Conservation (phyloP, 2,888 invertebrate species). For the Matsumyia berberina region DNA sequence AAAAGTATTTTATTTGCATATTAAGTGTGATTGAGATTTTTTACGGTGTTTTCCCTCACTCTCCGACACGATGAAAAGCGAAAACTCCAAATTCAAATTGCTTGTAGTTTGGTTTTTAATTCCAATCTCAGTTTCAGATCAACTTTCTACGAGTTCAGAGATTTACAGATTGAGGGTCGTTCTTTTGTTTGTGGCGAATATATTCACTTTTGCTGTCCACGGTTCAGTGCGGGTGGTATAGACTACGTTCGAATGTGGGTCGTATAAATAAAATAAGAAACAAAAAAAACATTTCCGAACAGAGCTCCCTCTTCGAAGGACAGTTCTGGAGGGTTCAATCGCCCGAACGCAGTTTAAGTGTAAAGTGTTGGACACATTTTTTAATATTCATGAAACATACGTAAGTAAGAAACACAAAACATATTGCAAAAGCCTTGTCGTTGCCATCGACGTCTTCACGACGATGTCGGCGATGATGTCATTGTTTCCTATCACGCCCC, state of each 20-base stretch:
- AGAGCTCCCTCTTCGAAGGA: slow-evolving; percentile 27
- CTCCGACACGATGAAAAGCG: slow-evolving; percentile 40
- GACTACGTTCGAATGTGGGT: slow-evolving; percentile 33
- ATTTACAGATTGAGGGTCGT: slow-evolving; percentile 61
- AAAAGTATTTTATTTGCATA: slow-evolving; percentile 62
- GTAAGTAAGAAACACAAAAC: slow-evolving; percentile 46
- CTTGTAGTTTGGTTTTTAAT: slow-evolving; percentile 45
- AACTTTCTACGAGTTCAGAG: slow-evolving; percentile 70
- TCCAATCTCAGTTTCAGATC: slow-evolving; percentile 68
- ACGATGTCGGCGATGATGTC: slow-evolving; percentile 59
- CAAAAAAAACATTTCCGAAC: slow-evolving; percentile 4
- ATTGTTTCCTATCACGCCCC: slow-evolving; percentile 57
- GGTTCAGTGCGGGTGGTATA: slow-evolving; percentile 70
- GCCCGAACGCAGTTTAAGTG: slow-evolving; percentile 50
- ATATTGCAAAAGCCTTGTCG: slow-evolving; percentile 32
- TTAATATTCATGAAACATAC: slow-evolving; percentile 61
- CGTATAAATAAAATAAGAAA: not conserved
- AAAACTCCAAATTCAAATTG: slow-evolving; percentile 43
- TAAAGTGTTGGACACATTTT: slow-evolving; percentile 23
- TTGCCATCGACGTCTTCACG: slow-evolving; percentile 25
- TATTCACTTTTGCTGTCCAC: slow-evolving; percentile 37
- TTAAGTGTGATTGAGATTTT: slow-evolving; percentile 42
- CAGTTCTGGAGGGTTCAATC: slow-evolving; percentile 54
- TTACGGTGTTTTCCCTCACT: slow-evolving; percentile 35
- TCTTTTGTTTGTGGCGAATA: slow-evolving; percentile 42